Percentiles rank a stretch among this genome's conserved stretches.
phyloP scores from a whole-genome alignment of 2,797 vertebrate species.

The Carcharodon carcharias region DNA sequence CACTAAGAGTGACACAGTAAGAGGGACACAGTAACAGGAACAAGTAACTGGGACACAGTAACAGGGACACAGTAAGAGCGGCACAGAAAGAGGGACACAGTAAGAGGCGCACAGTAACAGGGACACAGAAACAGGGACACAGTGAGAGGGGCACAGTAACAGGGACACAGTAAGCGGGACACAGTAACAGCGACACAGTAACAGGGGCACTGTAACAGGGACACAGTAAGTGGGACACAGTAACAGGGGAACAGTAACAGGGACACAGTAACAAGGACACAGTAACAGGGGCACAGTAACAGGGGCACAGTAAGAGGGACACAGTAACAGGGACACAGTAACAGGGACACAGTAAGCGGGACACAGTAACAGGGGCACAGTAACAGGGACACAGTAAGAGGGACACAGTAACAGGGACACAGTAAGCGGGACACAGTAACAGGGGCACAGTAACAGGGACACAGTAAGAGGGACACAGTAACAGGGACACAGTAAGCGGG shows the following conservation, averaged over 20 bases:
- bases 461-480: too few relatives aligned
- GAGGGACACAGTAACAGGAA: too few relatives aligned
- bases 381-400: neutral
- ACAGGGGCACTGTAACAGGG: neutral
- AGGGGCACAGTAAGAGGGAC: too few relatives aligned
- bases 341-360: neutral
- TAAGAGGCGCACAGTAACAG: neutral
- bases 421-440: too few relatives aligned
- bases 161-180: neutral
- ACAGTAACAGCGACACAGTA: neutral
- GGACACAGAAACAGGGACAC: neutral
- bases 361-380: neutral
- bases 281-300: neutral
- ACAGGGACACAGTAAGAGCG: too few relatives aligned
- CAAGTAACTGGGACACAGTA: neutral
- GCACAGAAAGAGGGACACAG: neutral
- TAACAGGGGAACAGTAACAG: neutral
- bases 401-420: too few relatives aligned
- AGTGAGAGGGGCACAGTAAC: neutral
- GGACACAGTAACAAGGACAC: too few relatives aligned
- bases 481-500: too few relatives aligned
- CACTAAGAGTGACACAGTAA: too few relatives aligned
- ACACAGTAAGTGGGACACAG: neutral
- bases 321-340: too few relatives aligned
- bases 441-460: too few relatives aligned